phyloP scores from a whole-genome alignment of 2,888 invertebrate genomes.

The Eupithecia insigniata region DNA sequence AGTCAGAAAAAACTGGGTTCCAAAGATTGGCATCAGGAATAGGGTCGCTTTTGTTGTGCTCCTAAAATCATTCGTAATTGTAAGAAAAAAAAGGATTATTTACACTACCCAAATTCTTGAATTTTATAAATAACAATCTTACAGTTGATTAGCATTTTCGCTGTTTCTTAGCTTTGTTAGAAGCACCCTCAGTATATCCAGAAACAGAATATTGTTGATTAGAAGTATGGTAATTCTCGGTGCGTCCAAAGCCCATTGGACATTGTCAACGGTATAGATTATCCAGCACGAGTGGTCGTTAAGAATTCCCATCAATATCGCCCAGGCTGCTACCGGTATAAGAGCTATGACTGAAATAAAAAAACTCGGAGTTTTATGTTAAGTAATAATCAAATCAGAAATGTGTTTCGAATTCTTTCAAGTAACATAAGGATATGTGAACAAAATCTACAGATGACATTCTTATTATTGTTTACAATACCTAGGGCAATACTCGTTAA shows the following conservation, averaged over 20 bases:
- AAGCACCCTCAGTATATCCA: conserved; percentile 87
- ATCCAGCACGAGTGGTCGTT: conserved; percentile 86
- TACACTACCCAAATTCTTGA: not conserved
- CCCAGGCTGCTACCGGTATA: conserved; percentile 84
- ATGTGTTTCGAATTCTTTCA: not conserved
- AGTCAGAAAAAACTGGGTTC: conserved; percentile 87
- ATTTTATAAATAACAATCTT: conserved; percentile 7
- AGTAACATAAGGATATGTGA: not conserved
- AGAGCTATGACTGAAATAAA: conserved; percentile 69
- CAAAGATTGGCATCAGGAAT: conserved; percentile 88
- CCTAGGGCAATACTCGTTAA: not conserved
- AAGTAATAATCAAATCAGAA: not conserved
- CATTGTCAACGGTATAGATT: conserved; percentile 78
- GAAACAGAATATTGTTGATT: conserved; percentile 84
- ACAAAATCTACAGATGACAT: not conserved
- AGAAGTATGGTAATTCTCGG: conserved; percentile 84
- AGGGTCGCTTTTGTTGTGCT: conserved; percentile 86
- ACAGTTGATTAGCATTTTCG: conserved; percentile 79
- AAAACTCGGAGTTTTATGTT: not conserved
- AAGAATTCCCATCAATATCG: conserved; percentile 74
- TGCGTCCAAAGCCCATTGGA: conserved; percentile 86
- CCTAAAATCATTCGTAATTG: conserved; percentile 61
- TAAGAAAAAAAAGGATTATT: not conserved
- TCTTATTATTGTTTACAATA: not conserved
- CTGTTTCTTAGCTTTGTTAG: conserved; percentile 85